Evolutionary conservation across 2,113 vertebrate species (phyloP), one percentile per base, ranked within the genome.

Genomic region (Peromyscus californicus): DNA sequence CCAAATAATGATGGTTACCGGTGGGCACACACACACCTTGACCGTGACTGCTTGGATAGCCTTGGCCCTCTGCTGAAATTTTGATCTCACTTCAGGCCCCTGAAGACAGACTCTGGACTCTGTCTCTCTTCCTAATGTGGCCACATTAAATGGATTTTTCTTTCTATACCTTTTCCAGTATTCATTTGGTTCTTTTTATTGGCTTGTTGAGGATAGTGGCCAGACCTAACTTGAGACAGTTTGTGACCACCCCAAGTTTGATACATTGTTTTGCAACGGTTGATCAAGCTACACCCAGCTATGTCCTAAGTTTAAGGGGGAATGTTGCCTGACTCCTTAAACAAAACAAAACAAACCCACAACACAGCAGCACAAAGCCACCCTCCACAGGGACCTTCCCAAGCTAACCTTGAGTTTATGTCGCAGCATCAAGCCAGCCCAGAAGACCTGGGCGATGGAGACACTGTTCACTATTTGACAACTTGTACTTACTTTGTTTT

Each of bases 401-500:
- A 75, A 31, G 48, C 75, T 59, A 84, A 91, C 57, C 22, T 36
- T 0, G 83, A 90, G 45, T 75, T 72, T 80, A 79, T 91, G 75
- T 63, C 33, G 21, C 24, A 21, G 59, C 19, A 2, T 90, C 76
- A 91, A 93, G 67, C 57, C 80, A 45, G n/a, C 76, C 57, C 67
- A 65, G 70, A 17, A 61, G 59, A 65, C 59, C 59, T 61, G 85
- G 39, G 7, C 16, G 26, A 57, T 13, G 72, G 70, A 95, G 51
- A 80, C 31, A 63, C 24, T 69, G 54, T 79, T 90, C 84, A 36
- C 48, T 82, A 21, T 93, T 75, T 83, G 78, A 51, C 72, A 85
- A 54, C 75, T 92, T 89, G 65, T 29, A 36, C n/a, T 94, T 92
- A 26, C 22, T n/a, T 94, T 96, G 89, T 67, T 97, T 98, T 94